Percentiles rank a stretch among this genome's conserved stretches.
Evolutionary conservation across 2,113 vertebrate species (phyloP).

Genomic region (Triplophysa tibetana): DNA sequence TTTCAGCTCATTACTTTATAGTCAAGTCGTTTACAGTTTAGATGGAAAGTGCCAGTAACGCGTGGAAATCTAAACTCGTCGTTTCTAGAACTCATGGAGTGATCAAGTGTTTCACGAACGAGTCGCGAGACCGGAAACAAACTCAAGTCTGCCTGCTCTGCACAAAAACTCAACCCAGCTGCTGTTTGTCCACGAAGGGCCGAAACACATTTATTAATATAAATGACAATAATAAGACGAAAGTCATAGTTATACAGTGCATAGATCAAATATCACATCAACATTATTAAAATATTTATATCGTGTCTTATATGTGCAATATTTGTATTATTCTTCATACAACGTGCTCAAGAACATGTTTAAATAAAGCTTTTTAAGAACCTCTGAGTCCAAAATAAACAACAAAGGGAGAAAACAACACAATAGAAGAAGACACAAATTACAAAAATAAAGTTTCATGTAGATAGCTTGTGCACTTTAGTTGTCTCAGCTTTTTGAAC

Average conservation of each 20-base stretch:
- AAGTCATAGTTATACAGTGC: not conserved
- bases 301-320: not conserved
- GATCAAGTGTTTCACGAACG: not conserved
- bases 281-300: not conserved
- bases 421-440: not conserved
- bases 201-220: not conserved
- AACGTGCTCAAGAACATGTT: not conserved
- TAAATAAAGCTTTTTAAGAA: not conserved
- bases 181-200: not conserved
- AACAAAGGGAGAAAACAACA: not conserved
- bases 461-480: not conserved
- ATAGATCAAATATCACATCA: not conserved
- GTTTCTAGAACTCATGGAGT: not conserved
- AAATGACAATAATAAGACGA: not conserved
- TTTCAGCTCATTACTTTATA: constrained; percentile 56
- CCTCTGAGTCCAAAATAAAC: not conserved
- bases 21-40: not conserved
- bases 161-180: constrained; percentile 8
- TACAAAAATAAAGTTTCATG: not conserved
- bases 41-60: not conserved
- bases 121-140: constrained; percentile 23
- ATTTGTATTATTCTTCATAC: not conserved
- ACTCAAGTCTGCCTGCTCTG: not conserved
- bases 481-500: constrained; percentile 6
- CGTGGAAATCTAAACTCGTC: constrained; percentile 11